Evolutionary conservation across 1,140 invertebrate genomes (phyloP), one percentile per base, ranked within the genome.

Genomic region (Marisa cornuarietis): DNA sequence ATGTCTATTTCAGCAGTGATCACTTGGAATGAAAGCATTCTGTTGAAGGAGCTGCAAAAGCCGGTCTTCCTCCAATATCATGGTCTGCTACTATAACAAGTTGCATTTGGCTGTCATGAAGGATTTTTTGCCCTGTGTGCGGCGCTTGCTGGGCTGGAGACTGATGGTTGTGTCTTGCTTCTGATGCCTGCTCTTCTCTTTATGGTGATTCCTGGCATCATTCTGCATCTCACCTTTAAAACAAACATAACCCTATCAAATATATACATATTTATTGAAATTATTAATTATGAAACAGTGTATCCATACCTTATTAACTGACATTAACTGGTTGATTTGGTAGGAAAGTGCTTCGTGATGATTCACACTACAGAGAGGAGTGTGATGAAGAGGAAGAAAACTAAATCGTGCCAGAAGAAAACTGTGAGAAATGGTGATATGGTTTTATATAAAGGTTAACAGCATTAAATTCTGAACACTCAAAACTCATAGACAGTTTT

Each of bases 41-140:
- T 24, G 20, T 20, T 75, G 73, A 62, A n/a, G n/a, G 26, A 31
- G 26, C 8, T 42, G 20, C 69, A 71, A 16, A 49, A 13, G 31
- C 69, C 16, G 16, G 26, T 63, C n/a, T 18, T 63, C 18, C 18
- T 42, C 31, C 31, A 42, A 42, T 42, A 42, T 42, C 31, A 42
- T 42, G 6, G 31, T 42, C 31, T 42, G 61, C 54, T 75, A 74
- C 86, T 88, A 88, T 81, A 87, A 86, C 61, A 88, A 69, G 69
- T 80, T 81, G 84, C 87, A 88, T 79, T 87, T 91, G 83, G 82
- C 83, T 74, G 87, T 85, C 82, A 89, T 84, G 74, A 90, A 84
- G 76, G 87, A 83, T 78, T 90, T 90, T 79, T 88, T 89, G 24
- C 87, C 86, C 61, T 85, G 84, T 75, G 87, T 88, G 73, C 88